Conservation (phyloP, 2,113 vertebrate species). For the Baryphthengus martii region DNA sequence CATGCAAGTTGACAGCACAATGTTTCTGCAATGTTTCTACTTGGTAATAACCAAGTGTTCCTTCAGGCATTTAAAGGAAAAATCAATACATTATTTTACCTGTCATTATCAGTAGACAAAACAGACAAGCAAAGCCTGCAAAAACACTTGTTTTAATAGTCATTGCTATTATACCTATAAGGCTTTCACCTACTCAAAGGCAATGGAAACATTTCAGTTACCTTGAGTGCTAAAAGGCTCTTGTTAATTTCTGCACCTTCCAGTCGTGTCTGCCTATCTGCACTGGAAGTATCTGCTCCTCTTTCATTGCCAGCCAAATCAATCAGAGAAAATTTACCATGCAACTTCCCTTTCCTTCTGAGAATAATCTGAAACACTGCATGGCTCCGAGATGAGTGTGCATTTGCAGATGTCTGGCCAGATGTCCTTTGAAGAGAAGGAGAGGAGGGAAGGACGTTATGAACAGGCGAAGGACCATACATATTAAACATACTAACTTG, state of each 20-base stretch:
- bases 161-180: neutral
- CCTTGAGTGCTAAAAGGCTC: constrained; percentile 97
- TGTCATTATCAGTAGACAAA: neutral
- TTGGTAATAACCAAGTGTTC: neutral
- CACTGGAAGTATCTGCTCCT: constrained; percentile 95
- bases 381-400: constrained; percentile 94
- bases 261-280: constrained; percentile 93
- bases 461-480: neutral
- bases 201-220: constrained; percentile 58
- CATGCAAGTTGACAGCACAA: neutral
- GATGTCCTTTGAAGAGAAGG: constrained; percentile 82
- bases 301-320: constrained; percentile 97
- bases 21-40: neutral
- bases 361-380: constrained; percentile 98
- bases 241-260: constrained; percentile 99
- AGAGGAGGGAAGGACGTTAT: neutral
- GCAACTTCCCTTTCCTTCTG: constrained; percentile 90
- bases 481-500: neutral
- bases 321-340: constrained; percentile 98
- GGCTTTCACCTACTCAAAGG: neutral
- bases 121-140: neutral
- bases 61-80: neutral
- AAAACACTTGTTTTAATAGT: neutral
- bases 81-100: neutral
- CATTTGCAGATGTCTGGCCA: constrained; percentile 85